Evolutionary conservation across 1,140 invertebrate genomes (phyloP), one percentile per base, ranked within the genome.

Genomic region (Carposina sasakii): DNA sequence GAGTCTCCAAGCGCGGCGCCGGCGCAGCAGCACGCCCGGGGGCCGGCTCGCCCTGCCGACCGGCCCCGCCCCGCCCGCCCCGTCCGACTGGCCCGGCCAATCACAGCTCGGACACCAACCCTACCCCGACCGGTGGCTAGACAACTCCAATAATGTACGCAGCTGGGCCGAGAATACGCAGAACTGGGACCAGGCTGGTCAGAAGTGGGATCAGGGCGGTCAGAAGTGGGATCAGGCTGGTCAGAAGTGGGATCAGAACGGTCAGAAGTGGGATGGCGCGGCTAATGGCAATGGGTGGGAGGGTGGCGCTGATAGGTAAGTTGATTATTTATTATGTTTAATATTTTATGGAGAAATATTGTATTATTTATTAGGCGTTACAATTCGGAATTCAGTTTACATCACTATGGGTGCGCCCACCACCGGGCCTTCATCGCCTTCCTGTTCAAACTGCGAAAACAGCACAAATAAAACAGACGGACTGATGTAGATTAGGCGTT

Each of bases 141-240:
- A 82, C 56, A 82, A 82, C 63, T 73, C 76, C 2, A 77, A 60
- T 50, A 71, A 73, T 31, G 58, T 82, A 2, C 37, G 76, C 2
- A 77, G 64, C 45, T 82, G 78, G 78, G 71, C 78, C 0, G 78
- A 79, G 33, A 77, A 54, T 50, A 54, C 63, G 0, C 63, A 69
- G 22, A 64, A 66, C 23, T 72, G 68, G 69, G 71, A 71, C 34
- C 54, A 64, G 2, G 57, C 57, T 31, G 52, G 57, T 3, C 66
- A 74, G 19, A 74, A 76, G 21, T 76, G 72, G 72, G 68, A 73
- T 6, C 50, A 65, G 20, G 67, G 60, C 15, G 57, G 48, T 0
- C 74, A 75, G 15, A 71, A 77, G 17, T 71, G 71, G 71, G 70
- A 74, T 12, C 41, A 55, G 21, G 64, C 60, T 21, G 52, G 54